Conservation (phyloP, 2,797 vertebrate genomes). For the Echiichthys vipera region DNA sequence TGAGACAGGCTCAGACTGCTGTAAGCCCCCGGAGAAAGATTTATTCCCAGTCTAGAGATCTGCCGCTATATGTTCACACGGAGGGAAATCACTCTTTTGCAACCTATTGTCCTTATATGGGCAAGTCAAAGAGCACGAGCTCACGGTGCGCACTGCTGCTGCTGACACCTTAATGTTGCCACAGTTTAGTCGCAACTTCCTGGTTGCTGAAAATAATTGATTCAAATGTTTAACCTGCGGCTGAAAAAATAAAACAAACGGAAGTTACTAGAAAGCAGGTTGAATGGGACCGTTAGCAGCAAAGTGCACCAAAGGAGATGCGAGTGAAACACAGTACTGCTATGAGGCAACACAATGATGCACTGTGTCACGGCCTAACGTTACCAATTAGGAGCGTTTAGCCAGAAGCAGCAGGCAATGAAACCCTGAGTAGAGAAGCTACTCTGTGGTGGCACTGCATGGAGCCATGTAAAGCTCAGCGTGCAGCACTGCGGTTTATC, state of each 20-base stretch:
- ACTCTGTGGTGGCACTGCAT: not conserved
- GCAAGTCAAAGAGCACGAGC: slow-evolving; percentile 53
- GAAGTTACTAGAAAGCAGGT: slow-evolving; percentile 17
- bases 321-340: not conserved
- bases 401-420: slow-evolving; percentile 9
- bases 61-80: slow-evolving; percentile 8
- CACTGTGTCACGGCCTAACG: slow-evolving; percentile 43
- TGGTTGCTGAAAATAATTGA: slow-evolving; percentile 32
- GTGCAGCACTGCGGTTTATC: slow-evolving; percentile 23
- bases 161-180: slow-evolving; percentile 48
- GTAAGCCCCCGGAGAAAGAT: slow-evolving; percentile 8
- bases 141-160: slow-evolving; percentile 8
- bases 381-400: slow-evolving; percentile 40
- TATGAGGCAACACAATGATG: not conserved
- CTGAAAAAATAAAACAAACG: not conserved
- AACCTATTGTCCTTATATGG: slow-evolving; percentile 79
- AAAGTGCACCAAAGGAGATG: slow-evolving; percentile 20
- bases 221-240: slow-evolving; percentile 6
- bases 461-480: slow-evolving; percentile 26
- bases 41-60: slow-evolving; percentile 46
- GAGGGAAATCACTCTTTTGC: slow-evolving; percentile 25
- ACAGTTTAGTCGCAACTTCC: slow-evolving; percentile 61
- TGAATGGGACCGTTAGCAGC: not conserved
- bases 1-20: not conserved
- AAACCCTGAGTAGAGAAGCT: slow-evolving; percentile 9